These are phyloP conservation scores for Phengaris alcon DNA, from an alignment of 2,888 invertebrate species.

Conservation along the genomic window DNA sequence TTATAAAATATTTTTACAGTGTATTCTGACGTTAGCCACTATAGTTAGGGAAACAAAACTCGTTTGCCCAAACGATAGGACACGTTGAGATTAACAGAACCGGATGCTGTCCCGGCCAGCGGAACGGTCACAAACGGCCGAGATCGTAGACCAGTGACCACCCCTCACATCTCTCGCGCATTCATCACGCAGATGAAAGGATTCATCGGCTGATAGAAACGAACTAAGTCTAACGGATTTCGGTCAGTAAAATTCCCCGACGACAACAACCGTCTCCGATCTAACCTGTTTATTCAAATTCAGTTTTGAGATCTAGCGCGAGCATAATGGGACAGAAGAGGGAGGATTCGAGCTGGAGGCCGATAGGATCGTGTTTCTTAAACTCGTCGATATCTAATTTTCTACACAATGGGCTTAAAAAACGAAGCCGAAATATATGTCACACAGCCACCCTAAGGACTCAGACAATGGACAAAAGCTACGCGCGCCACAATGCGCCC, in stretches of 20 bases:
- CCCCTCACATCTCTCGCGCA: constrained; percentile 58
- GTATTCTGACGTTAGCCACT: constrained; percentile 55
- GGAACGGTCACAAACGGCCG: constrained; percentile 70
- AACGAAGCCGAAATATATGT: constrained; percentile 76
- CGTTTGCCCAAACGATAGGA: constrained; percentile 69
- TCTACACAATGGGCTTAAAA: constrained; percentile 77
- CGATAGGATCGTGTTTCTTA: constrained; percentile 75
- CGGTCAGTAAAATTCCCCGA: constrained; percentile 71
- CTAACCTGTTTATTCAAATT: constrained; percentile 67
- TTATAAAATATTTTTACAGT: constrained; percentile 71
- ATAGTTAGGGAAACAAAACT: constrained; percentile 66
- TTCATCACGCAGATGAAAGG: constrained; percentile 70
- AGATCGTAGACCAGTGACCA: constrained; percentile 58
- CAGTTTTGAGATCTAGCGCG: constrained; percentile 47
- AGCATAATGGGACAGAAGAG: constrained; percentile 43
- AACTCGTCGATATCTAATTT: constrained; percentile 75
- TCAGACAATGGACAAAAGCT: constrained; percentile 70
- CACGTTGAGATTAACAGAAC: constrained; percentile 71
- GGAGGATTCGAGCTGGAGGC: constrained; percentile 56
- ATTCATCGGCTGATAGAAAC: constrained; percentile 66
- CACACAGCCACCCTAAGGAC: constrained; percentile 73
- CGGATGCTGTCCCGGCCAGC: constrained; percentile 72
- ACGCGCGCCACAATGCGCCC: constrained; percentile 64
- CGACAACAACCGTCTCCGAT: constrained; percentile 66
- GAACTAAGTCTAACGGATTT: constrained; percentile 61